These are phyloP conservation scores for Paramacrobiotus metropolitanus DNA, from an alignment of 1,140 invertebrate genomes.

Conservation along the genomic window DNA sequence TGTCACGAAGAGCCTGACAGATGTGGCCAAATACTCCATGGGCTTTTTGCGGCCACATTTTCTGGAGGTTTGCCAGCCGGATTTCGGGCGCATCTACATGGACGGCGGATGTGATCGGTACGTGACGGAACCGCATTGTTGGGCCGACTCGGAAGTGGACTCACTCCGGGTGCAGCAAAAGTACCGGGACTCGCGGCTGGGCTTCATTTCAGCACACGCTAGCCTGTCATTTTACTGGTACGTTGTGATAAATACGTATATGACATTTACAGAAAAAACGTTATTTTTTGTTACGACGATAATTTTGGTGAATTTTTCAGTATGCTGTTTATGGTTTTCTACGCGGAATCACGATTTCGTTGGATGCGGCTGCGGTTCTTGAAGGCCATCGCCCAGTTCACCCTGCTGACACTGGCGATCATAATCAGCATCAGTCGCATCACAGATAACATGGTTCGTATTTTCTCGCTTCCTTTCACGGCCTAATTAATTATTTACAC, in stretches of 20 bases:
- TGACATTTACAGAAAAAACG: background rate
- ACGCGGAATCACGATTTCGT: background rate
- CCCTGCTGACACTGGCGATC: background rate
- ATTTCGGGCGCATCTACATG: background rate
- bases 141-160: background rate
- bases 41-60: background rate
- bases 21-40: background rate
- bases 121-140: background rate
- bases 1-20: background rate
- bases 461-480: too few species aligned
- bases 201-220: background rate
- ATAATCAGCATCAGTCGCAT: background rate
- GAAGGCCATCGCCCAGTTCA: background rate
- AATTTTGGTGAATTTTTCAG: too few species aligned
- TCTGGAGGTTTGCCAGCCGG: background rate
- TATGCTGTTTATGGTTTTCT: background rate
- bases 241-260: too few species aligned
- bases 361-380: background rate
- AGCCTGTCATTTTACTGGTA: background rate
- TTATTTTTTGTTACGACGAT: too few species aligned
- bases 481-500: background rate
- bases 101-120: background rate
- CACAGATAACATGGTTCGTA: background rate
- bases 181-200: background rate
- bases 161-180: background rate